Base-by-base conservation (phyloP, 2,888 invertebrate genomes). In the Cyrtodaria siliqua region DNA sequence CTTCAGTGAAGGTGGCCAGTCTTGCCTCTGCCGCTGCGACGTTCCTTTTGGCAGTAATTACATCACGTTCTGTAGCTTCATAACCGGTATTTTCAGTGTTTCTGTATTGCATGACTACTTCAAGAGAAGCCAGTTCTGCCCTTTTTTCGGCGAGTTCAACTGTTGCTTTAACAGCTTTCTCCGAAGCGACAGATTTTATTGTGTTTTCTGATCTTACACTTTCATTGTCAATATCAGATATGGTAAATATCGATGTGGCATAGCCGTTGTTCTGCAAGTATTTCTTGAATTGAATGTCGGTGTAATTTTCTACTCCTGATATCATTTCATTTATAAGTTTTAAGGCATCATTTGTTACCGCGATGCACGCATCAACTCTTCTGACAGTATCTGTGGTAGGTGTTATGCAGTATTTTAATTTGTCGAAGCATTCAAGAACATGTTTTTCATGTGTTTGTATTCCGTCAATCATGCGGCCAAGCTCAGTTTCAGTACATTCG, bases 271-370 rank as follows among this genome's bases (percentile, higher is more conserved):
- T 40, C 40, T 40, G 18, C 18, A 57, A 57, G 2, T 29, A 20
- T 20, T n/a, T 23, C 40, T 57, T 33, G 8, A 57, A 57, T 24
- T 57, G 57, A 40, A 23, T 57, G 42, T 57, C 57, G 40, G 33
- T 20, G 20, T 57, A 57, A 23, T 14, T 2, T 57, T 57, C 57
- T 18, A 57, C 57, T 40, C 57, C 57, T 20, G 57, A 57, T 40
- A 57, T 57, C 57, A 57, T 57, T 40, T 57, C 57, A 40, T 57
- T 57, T 40, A 57, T 57, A 9, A 57, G 33, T 20, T 57, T 52
- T 24, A 52, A 20, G 23, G 52, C 52, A 52, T 52, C 52, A 24
- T 20, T 20, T 18, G 52, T 52, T 6, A 52, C 24, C 4, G 52
- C 52, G 14, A 20, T 26, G 20, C 52, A 52, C 14, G 52, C n/a